phyloP scores from a whole-genome alignment of 1,140 invertebrate genomes.

The Drosophila sp. region DNA sequence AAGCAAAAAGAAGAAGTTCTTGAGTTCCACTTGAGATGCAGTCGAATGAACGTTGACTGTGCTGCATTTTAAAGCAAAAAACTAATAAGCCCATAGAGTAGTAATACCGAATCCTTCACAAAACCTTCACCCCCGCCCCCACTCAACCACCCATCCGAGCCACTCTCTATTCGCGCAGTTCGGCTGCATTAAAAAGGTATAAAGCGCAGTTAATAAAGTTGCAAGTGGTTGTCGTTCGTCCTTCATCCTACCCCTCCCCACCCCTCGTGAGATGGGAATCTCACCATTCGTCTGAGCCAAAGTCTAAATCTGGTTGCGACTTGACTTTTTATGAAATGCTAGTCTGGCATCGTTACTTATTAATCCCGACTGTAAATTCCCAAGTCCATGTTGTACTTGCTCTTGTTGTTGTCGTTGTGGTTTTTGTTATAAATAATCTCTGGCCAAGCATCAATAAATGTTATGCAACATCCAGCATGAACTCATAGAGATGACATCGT shows the following conservation, averaged over 20 bases:
- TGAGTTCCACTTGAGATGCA: conserved; percentile 66
- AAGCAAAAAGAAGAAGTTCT: conserved; percentile 12
- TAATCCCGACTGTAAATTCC: conserved; percentile 67
- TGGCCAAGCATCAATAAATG: conserved; percentile 78
- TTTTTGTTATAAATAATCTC: conserved; percentile 42
- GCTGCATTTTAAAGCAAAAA: conserved; percentile 64
- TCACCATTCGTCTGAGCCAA: neutral
- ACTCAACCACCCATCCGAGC: neutral
- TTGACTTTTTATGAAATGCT: conserved; percentile 22
- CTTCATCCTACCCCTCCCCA: neutral
- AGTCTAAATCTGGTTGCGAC: conserved; percentile 27
- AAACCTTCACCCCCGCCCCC: conserved; percentile 7
- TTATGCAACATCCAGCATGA: conserved; percentile 57
- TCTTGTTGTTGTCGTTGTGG: neutral
- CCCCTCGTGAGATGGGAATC: neutral
- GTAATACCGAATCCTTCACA: conserved; percentile 12
- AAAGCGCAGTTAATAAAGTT: conserved; percentile 73
- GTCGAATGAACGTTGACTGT: conserved; percentile 56
- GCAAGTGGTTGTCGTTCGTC: conserved; percentile 57
- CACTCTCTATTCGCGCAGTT: neutral
- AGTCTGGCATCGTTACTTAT: conserved; percentile 55
- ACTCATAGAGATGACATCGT: conserved; percentile 18
- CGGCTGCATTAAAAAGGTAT: conserved; percentile 63
- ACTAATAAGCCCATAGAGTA: conserved; percentile 72
- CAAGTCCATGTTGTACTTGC: conserved; percentile 10